These are phyloP conservation scores for Melanotaenia maccullochi DNA, from an alignment of 2,797 vertebrate species.

Conservation along the genomic window DNA sequence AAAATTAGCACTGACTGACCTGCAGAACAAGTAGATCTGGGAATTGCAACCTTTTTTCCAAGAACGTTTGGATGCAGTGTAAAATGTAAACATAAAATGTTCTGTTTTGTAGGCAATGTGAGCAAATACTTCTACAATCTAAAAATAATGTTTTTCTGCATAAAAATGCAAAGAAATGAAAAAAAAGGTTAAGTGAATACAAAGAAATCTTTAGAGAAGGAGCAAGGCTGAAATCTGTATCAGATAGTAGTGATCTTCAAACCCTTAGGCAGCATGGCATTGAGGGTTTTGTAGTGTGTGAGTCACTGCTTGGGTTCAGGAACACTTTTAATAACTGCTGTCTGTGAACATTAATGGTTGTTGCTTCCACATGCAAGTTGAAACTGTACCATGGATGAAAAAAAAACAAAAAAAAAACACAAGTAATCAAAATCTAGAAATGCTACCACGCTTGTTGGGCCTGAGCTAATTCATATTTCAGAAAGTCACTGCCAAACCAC, in stretches of 20 bases:
- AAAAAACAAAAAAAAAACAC: too few relatives aligned
- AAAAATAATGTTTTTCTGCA: neutral
- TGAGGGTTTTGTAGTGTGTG: too few relatives aligned
- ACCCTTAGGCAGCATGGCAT: too few relatives aligned
- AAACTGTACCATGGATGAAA: too few relatives aligned
- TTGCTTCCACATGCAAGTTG: too few relatives aligned
- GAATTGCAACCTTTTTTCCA: neutral
- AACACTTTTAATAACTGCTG: too few relatives aligned
- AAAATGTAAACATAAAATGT: neutral
- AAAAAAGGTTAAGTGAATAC: neutral
- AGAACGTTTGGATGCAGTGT: neutral
- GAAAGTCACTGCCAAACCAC: neutral
- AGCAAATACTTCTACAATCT: neutral
- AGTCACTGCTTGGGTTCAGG: too few relatives aligned
- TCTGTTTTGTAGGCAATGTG: neutral
- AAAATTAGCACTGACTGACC: neutral
- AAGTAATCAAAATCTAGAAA: too few relatives aligned
- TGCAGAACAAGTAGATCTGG: neutral
- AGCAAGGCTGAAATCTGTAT: neutral
- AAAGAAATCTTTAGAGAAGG: neutral
- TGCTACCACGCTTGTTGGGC: too few relatives aligned
- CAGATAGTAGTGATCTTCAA: neutral
- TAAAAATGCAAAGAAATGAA: neutral
- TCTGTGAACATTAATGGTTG: too few relatives aligned
- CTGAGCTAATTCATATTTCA: neutral